A percentile compares a stretch with the other conserved stretches of the same genome.
phyloP scores from a whole-genome alignment of 2,797 vertebrate genomes.

The Craterocephalus amniculus region DNA sequence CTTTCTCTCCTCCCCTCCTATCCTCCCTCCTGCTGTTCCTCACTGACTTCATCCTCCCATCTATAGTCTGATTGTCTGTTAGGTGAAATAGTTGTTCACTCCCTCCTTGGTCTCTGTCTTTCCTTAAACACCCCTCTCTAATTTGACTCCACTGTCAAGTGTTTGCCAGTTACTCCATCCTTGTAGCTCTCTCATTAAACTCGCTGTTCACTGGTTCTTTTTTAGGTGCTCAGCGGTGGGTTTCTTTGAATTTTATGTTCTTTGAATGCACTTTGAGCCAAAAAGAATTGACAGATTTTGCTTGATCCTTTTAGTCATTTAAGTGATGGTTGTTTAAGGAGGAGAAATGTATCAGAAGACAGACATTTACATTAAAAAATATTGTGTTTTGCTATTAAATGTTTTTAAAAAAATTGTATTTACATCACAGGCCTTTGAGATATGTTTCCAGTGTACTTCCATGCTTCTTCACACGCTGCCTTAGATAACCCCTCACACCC shows the following conservation, averaged over 20 bases:
- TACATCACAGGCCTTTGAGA: slow-evolving; percentile 32
- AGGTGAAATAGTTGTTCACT: slow-evolving; percentile 65
- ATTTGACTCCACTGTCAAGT: slow-evolving; percentile 52
- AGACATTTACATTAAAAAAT: slow-evolving; percentile 42
- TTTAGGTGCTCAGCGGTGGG: slow-evolving; percentile 28
- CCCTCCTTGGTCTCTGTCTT: slow-evolving; percentile 49
- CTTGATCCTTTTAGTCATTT: slow-evolving; percentile 59
- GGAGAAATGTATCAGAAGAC: not conserved
- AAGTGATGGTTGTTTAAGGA: slow-evolving; percentile 6
- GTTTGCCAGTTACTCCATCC: slow-evolving; percentile 34
- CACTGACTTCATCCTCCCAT: slow-evolving; percentile 54
- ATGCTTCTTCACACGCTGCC: slow-evolving; percentile 47
- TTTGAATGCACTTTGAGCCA: slow-evolving; percentile 3
- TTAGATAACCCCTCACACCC: slow-evolving; percentile 34
- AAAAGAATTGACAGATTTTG: slow-evolving; percentile 21
- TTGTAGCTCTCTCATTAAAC: slow-evolving; percentile 56
- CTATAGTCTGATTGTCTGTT: slow-evolving; percentile 72
- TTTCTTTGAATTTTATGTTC: slow-evolving; percentile 41
- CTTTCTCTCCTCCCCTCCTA: slow-evolving; percentile 52
- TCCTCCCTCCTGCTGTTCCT: slow-evolving; percentile 55
- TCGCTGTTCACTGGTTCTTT: slow-evolving; percentile 33
- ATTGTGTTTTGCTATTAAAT: slow-evolving; percentile 9
- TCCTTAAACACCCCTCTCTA: slow-evolving; percentile 61
- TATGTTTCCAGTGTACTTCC: slow-evolving; percentile 28
- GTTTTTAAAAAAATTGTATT: slow-evolving; percentile 20